Evolutionary conservation across 2,888 invertebrate genomes (phyloP).

Genomic region (Thera britannica): DNA sequence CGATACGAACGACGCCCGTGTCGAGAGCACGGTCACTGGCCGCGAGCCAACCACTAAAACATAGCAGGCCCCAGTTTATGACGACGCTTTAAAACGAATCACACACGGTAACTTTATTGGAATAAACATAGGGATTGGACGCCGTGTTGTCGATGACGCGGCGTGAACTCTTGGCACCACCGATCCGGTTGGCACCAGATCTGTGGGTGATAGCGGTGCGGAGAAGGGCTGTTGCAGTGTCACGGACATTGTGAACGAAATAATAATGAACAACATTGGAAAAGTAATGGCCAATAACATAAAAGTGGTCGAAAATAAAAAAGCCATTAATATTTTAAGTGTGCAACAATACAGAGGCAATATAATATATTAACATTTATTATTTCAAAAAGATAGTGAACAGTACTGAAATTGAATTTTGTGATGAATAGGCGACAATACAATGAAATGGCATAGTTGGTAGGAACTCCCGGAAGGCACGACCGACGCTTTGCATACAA

Average conservation of each 20-base stretch:
- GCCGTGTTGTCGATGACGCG: slow-evolving; percentile 47
- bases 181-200: slow-evolving; percentile 51
- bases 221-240: slow-evolving; percentile 50
- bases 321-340: slow-evolving; percentile 1
- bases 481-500: slow-evolving; percentile 35
- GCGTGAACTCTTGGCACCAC: slow-evolving; percentile 42
- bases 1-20: slow-evolving; percentile 47
- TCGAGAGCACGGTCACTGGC: slow-evolving; percentile 61
- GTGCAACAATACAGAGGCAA: background rate
- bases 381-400: background rate
- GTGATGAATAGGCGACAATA: slow-evolving; percentile 14
- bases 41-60: slow-evolving; percentile 69
- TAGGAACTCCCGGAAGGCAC: slow-evolving; percentile 44
- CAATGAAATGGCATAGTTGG: slow-evolving; percentile 34
- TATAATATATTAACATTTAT: background rate
- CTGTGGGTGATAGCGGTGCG: slow-evolving; percentile 47
- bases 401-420: slow-evolving; percentile 13
- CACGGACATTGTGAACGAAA: slow-evolving; percentile 54
- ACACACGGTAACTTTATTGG: slow-evolving; percentile 52
- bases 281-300: slow-evolving; percentile 36
- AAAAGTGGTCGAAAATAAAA: background rate
- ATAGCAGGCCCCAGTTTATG: slow-evolving; percentile 57
- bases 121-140: slow-evolving; percentile 45
- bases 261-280: slow-evolving; percentile 55
- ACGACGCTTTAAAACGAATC: slow-evolving; percentile 54